Evolutionary conservation across 2,888 invertebrate genomes (phyloP), one percentile per base, ranked within the genome.

Genomic region (Lamellibrachia columna): DNA sequence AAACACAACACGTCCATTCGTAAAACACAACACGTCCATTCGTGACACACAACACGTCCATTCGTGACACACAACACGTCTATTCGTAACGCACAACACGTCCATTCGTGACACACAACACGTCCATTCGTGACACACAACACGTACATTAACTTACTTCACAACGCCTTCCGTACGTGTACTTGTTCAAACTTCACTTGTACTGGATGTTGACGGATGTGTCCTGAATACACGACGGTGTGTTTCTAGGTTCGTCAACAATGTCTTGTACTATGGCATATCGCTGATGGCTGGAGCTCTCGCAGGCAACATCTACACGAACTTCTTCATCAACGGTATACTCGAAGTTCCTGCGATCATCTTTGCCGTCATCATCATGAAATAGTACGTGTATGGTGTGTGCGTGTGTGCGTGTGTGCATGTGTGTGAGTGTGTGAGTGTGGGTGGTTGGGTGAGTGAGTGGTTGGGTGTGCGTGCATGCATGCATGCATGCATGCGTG

Each of bases 251-350:
- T 75, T 75, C 75, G 75, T 75, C 22, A 75, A 75, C 75, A 75
- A 75, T n/a, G 75, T 75, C 4, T n/a, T 75, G 75, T 93, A 92
- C 90, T 93, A 93, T 40, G 93, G 93, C 28, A 90, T 93, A 4
- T 91, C 92, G 11, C n/a, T 93, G 28, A 91, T 91, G 53, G 91
- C 93, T 4, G 91, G 93, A 3, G 58, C 60, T 9, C 92, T 93
- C 11, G 91, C 93, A 3, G 93, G 93, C 2, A 92, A 93, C 91
- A 90, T 91, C n/a, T 93, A 93, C 92, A 52, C 93, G 4, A 93
- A 93, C 58, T 93, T 92, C 93, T 93, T 93, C 92, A 92, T 93
- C 58, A 92, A 90, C 58, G 93, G 93, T 22, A 92, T 92, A 11
- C 28, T 93, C 2, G 93, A 93, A 90, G 52, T 93, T 9, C 93